phyloP scores from a whole-genome alignment of 2,797 vertebrate genomes.

The Paguma larvata region DNA sequence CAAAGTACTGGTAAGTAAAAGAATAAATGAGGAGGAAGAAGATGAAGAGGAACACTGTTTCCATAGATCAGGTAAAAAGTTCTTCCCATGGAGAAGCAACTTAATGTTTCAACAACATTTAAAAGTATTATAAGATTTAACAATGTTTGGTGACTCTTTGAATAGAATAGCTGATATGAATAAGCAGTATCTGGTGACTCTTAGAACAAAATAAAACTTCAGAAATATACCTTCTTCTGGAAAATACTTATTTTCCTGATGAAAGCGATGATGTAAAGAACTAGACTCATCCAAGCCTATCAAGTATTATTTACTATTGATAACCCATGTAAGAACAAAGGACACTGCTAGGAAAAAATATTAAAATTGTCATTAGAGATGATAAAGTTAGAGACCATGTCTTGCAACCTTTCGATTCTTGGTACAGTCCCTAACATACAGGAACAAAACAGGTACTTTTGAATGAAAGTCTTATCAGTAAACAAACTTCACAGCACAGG shows the following conservation, averaged over 20 bases:
- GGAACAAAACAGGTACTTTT: background rate
- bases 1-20: background rate
- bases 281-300: background rate
- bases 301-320: background rate
- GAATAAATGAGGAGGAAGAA: conserved; percentile 9
- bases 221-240: conserved; percentile 51
- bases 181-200: background rate
- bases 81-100: background rate
- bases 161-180: background rate
- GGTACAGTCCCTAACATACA: background rate
- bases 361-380: background rate
- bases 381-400: background rate
- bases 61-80: background rate
- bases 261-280: conserved; percentile 10
- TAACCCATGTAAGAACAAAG: background rate
- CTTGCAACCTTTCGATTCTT: background rate
- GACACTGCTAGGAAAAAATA: background rate
- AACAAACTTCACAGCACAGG: background rate
- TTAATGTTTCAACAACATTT: background rate
- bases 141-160: background rate
- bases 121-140: background rate
- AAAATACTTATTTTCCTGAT: background rate
- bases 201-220: background rate
- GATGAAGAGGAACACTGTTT: background rate
- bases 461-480: background rate